Evolutionary conservation across 2,797 vertebrate genomes (phyloP).

Genomic region (Sandelia bainsii): DNA sequence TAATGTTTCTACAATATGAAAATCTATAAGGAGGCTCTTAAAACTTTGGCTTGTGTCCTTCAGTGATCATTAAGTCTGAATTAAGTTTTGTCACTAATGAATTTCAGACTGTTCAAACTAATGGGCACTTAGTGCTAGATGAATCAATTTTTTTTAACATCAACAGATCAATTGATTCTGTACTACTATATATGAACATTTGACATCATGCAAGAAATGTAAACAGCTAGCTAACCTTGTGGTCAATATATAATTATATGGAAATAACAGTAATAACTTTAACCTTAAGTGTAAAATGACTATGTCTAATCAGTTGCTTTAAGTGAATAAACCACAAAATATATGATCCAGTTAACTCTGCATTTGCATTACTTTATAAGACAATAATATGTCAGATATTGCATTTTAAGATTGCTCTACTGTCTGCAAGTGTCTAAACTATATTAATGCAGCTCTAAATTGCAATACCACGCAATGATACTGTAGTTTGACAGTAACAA

Average conservation of each 20-base stretch:
- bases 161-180: background rate
- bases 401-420: background rate
- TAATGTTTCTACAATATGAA: background rate
- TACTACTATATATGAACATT: background rate
- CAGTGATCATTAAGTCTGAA: background rate
- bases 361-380: too few species aligned
- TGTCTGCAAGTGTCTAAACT: too few species aligned
- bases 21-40: conserved; percentile 2
- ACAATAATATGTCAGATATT: background rate
- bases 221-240: too few species aligned
- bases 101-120: background rate
- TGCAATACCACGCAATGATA: too few species aligned
- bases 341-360: background rate
- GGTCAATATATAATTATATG: too few species aligned
- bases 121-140: background rate
- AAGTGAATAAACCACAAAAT: background rate
- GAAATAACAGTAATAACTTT: too few species aligned
- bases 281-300: too few species aligned
- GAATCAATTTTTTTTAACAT: background rate
- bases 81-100: background rate
- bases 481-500: too few species aligned
- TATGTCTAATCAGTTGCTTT: background rate
- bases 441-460: too few species aligned
- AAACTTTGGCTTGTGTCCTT: background rate
- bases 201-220: background rate